Conservation (phyloP, 2,797 vertebrate species). For the Xyrichtys novacula region DNA sequence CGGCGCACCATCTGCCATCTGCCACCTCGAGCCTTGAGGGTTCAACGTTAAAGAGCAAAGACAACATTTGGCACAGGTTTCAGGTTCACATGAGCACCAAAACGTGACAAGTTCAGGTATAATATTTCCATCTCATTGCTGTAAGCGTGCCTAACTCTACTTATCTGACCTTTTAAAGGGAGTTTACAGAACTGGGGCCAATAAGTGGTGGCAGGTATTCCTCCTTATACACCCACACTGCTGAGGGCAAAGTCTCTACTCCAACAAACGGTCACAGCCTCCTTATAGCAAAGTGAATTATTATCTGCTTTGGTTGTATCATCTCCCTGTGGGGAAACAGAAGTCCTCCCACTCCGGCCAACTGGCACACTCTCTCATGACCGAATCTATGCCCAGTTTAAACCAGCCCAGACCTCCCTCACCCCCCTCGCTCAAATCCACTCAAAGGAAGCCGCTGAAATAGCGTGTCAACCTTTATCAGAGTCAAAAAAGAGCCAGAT, state of each 20-base stretch:
- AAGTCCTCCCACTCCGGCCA: conserved; percentile 64
- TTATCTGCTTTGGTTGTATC: conserved; percentile 54
- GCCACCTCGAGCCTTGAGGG: conserved; percentile 16
- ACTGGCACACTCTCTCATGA: conserved; percentile 63
- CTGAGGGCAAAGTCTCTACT: conserved; percentile 32
- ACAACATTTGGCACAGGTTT: conserved; percentile 33
- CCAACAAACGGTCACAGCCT: conserved; percentile 20
- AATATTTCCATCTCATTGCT: neutral
- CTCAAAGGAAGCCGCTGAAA: conserved; percentile 66
- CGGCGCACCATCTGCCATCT: conserved; percentile 47
- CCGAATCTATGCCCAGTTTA: conserved; percentile 56
- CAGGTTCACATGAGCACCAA: conserved; percentile 10
- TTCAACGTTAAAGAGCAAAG: conserved; percentile 32
- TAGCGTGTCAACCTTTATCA: conserved; percentile 64
- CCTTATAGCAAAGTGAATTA: conserved; percentile 53
- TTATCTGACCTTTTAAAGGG: conserved; percentile 2
- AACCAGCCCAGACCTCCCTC: conserved; percentile 47
- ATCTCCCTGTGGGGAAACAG: conserved; percentile 65
- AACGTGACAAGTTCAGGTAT: neutral
- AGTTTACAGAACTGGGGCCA: neutral
- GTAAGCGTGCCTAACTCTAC: neutral
- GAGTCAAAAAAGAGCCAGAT: conserved; percentile 46
- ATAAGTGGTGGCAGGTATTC: neutral
- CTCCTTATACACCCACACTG: conserved; percentile 3
- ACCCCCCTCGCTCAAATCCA: conserved; percentile 34